Conservation (phyloP, 1,140 invertebrate species). For the Lysiphlebus fabarum region DNA sequence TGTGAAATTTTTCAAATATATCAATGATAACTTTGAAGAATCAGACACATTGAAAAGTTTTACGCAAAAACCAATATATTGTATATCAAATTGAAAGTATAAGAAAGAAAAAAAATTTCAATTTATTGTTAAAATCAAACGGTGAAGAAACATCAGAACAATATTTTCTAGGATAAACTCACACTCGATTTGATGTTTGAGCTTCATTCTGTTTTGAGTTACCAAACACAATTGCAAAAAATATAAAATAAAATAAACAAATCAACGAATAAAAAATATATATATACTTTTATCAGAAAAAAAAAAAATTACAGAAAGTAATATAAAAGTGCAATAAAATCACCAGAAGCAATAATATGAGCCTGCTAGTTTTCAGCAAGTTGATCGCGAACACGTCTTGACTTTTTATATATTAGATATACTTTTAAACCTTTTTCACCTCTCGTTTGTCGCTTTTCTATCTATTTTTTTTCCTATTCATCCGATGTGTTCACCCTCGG, state of each 20-base stretch:
- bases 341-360: slow-evolving; percentile 34
- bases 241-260: background rate
- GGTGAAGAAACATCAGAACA: background rate
- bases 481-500: slow-evolving; percentile 7
- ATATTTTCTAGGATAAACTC: background rate
- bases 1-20: too few relatives aligned
- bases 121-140: slow-evolving; percentile 6
- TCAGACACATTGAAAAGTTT: too few relatives aligned
- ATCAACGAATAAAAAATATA: background rate
- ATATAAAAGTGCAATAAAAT: slow-evolving; percentile 39
- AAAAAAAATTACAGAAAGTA: slow-evolving; percentile 23
- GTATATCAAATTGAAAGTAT: too few relatives aligned
- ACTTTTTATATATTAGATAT: background rate
- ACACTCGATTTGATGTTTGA: too few relatives aligned
- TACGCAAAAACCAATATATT: too few relatives aligned
- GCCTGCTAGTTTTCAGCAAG: slow-evolving; percentile 22
- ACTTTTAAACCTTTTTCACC: slow-evolving; percentile 11
- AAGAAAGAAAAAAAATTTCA: background rate
- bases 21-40: too few relatives aligned
- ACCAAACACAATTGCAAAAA: too few relatives aligned
- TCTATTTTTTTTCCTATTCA: slow-evolving; percentile 1
- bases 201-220: too few relatives aligned
- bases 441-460: slow-evolving; percentile 12
- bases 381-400: slow-evolving; percentile 11
- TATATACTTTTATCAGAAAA: background rate